A percentile compares a stretch with the other conserved stretches of the same genome.
Conservation (phyloP, 1,140 invertebrate species). For the Epicauta chinensis region DNA sequence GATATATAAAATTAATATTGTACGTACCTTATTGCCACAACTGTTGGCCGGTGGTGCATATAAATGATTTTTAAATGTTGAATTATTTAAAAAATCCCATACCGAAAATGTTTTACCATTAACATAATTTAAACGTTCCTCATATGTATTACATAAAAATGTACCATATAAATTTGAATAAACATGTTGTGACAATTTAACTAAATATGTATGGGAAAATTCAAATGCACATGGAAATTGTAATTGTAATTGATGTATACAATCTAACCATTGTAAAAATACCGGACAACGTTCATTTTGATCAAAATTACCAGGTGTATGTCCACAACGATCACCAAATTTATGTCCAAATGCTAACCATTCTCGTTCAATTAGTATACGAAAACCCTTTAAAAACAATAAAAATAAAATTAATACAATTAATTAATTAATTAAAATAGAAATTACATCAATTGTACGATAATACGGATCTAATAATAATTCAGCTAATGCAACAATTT, state of each 20-base stretch:
- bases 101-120: constrained; percentile 73
- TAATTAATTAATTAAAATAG: background rate
- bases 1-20: too few relatives aligned
- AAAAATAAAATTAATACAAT: background rate
- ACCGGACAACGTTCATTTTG: constrained; percentile 90
- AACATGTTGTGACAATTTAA: constrained; percentile 90
- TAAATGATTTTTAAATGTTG: constrained; percentile 79
- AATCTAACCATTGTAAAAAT: constrained; percentile 97
- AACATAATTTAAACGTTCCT: constrained; percentile 66
- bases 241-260: constrained; percentile 83
- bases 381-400: constrained; percentile 67
- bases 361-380: constrained; percentile 85
- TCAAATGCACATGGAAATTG: constrained; percentile 94
- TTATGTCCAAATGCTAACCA: constrained; percentile 98
- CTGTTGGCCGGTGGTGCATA: constrained; percentile 55
- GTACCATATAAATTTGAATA: constrained; percentile 96
- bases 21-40: constrained; percentile 18
- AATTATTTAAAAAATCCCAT: constrained; percentile 77
- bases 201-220: constrained; percentile 89
- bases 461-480: constrained; percentile 92
- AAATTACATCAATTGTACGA: constrained; percentile 74
- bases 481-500: constrained; percentile 86
- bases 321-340: constrained; percentile 91
- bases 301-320: constrained; percentile 75
- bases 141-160: constrained; percentile 86